These are phyloP conservation scores for Danio kyathit DNA, from an alignment of 2,797 vertebrate genomes.

Conservation along the genomic window DNA sequence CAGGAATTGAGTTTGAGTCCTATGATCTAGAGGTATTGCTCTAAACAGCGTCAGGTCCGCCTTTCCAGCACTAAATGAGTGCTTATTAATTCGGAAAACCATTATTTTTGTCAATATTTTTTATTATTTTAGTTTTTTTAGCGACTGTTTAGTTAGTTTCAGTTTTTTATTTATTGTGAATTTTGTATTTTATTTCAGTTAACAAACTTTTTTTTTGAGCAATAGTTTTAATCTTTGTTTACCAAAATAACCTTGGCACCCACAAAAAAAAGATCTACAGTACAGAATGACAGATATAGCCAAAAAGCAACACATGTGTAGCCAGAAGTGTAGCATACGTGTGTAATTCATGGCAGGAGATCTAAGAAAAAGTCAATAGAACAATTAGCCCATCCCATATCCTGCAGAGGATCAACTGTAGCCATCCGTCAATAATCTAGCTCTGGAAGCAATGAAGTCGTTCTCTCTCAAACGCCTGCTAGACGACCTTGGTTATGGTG, in stretches of 20 bases:
- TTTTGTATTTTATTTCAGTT: too few species aligned
- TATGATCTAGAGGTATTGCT: too few species aligned
- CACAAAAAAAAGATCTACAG: not conserved
- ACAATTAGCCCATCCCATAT: slow-evolving; percentile 29
- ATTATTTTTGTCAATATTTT: too few species aligned
- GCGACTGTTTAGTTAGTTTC: too few species aligned
- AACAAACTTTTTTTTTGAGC: too few species aligned
- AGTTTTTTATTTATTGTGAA: too few species aligned
- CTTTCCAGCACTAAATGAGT: too few species aligned
- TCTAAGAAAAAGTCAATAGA: slow-evolving; percentile 24
- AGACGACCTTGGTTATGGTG: slow-evolving; percentile 13
- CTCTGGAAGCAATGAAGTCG: slow-evolving; percentile 23
- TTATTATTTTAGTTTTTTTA: too few species aligned
- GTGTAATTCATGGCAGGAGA: slow-evolving; percentile 10
- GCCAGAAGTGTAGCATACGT: not conserved
- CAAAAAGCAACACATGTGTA: slow-evolving; percentile 2
- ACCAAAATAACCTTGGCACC: not conserved
- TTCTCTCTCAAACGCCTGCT: slow-evolving; percentile 1
- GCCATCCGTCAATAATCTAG: slow-evolving; percentile 19
- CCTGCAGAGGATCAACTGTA: slow-evolving; percentile 9
- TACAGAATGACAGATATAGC: not conserved
- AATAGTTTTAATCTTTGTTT: too few species aligned
- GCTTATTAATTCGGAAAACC: too few species aligned
- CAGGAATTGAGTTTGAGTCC: too few species aligned
- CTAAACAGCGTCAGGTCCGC: too few species aligned